Evolutionary conservation across 2,888 invertebrate species (phyloP).

Genomic region (Amitus sp.): DNA sequence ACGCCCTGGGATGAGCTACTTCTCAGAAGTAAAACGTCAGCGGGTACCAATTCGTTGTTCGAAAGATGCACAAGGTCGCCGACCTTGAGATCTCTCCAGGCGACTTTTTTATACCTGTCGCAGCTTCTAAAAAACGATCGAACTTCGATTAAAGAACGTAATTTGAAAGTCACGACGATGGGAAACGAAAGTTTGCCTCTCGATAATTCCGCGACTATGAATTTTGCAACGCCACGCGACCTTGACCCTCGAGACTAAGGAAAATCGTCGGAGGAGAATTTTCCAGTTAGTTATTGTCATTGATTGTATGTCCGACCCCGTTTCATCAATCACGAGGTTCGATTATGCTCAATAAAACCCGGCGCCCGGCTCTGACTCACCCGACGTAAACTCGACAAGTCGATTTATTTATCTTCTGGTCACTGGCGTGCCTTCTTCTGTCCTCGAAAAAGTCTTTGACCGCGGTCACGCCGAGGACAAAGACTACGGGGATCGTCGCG

Average conservation of each 20-base stretch:
- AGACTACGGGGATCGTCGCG: slow-evolving; percentile 93
- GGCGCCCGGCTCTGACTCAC: slow-evolving; percentile 69
- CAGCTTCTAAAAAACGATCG: slow-evolving; percentile 73
- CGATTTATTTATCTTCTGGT: slow-evolving; percentile 93
- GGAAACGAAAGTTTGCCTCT: not conserved
- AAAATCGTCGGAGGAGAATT: not conserved
- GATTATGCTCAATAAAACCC: slow-evolving; percentile 30
- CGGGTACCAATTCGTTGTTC: slow-evolving; percentile 96
- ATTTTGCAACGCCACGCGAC: not conserved
- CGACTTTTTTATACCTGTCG: slow-evolving; percentile 83
- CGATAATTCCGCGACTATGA: slow-evolving; percentile 2
- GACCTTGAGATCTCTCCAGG: slow-evolving; percentile 91
- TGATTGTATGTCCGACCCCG: slow-evolving; percentile 43
- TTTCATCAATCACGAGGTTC: slow-evolving; percentile 28
- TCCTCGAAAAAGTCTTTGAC: slow-evolving; percentile 96
- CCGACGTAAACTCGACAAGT: slow-evolving; percentile 91
- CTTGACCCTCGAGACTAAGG: not conserved
- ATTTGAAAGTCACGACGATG: too few relatives aligned
- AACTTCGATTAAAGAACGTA: too few relatives aligned
- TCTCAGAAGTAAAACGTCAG: slow-evolving; percentile 89
- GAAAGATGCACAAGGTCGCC: slow-evolving; percentile 96
- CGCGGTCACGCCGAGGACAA: slow-evolving; percentile 94
- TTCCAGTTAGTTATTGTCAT: slow-evolving; percentile 46
- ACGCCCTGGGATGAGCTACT: slow-evolving; percentile 89
- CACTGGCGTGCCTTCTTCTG: slow-evolving; percentile 86